Base-by-base conservation (phyloP, 2,797 vertebrate genomes). In the Sebastes miniatus region DNA sequence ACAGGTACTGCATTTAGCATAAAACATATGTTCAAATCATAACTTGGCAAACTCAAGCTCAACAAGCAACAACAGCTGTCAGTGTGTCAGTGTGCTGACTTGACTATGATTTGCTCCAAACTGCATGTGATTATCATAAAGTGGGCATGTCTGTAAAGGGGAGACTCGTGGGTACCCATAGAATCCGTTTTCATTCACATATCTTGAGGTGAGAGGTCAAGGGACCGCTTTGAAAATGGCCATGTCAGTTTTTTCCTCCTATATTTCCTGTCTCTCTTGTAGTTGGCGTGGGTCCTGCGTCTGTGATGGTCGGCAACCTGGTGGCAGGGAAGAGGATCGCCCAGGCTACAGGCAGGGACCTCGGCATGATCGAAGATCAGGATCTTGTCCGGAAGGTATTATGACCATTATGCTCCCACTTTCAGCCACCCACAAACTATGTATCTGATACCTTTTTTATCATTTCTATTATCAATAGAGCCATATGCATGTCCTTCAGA, bases 281-380 rank as follows among this genome's bases (percentile, higher is more conserved):
- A 99, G 96, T 96, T 8, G 99, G 98, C 14, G 99, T 99, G 7
- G 99, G 99, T 77, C 98, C 99, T 80, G 99, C 98, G 27, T 99
- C 98, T 29, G 97, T 99, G 88, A 97, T 99, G 97, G 97, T 99
- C 88, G 99, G 99, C 16, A 99, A 99, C 91, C 96, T 99, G 93
- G 98, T 99, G 80, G 99, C 99, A 76, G 99, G 98, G 83, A 99
- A 99, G 94, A 96, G 99, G 74, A 99, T 99, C 1, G 99, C 99
- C 77, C 98, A 99, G 91, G 99, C 98, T 62, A 95, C 97, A 27
- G 99, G 98, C 64, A 96, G 98, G 89, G 99, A 99, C 84, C 96
- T 99, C 13, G 98, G 98, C 73, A 96, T 99, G 89, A 97, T 98
- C 27, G 99, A 99, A 87, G 99, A 99, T 93, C 98, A 98, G 64